Percentiles rank a stretch among this genome's conserved stretches.
phyloP scores from a whole-genome alignment of 2,888 invertebrate genomes.

The Hirtodrosophila histrioides region DNA sequence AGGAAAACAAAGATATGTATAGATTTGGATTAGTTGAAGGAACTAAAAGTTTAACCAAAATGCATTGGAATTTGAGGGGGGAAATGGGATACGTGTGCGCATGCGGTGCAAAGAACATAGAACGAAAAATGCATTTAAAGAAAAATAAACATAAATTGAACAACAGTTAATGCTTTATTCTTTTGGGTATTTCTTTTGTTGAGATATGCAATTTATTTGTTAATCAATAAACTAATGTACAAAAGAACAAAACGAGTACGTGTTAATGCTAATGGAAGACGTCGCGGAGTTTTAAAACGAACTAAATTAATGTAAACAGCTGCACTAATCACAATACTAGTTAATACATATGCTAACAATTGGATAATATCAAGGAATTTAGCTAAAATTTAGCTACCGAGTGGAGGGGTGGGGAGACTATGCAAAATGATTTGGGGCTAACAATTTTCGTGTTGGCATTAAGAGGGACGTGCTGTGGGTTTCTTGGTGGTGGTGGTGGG shows the following conservation, averaged over 20 bases:
- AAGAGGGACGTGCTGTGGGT: conserved; percentile 24
- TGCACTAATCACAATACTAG: conserved; percentile 24
- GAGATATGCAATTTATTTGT: conserved; percentile 36
- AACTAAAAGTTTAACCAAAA: conserved; percentile 33
- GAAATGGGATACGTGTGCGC: conserved; percentile 26
- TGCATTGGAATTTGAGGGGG: conserved; percentile 5
- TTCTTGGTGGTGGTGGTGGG: neutral
- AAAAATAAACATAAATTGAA: conserved; percentile 47
- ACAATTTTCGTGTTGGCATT: conserved; percentile 6
- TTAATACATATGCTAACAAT: conserved; percentile 35
- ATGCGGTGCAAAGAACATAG: conserved; percentile 40
- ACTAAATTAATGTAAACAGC: neutral
- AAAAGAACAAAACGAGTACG: conserved; percentile 31
- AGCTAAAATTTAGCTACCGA: neutral
- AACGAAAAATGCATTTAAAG: conserved; percentile 38
- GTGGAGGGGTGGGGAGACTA: neutral
- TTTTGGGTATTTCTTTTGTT: conserved; percentile 17
- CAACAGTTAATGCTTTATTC: conserved; percentile 26
- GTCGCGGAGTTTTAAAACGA: neutral
- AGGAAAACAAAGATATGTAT: conserved; percentile 20
- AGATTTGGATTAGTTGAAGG: conserved; percentile 49
- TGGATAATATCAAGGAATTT: conserved; percentile 33
- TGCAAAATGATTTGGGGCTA: conserved; percentile 26
- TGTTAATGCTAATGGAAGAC: conserved; percentile 37
- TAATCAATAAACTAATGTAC: conserved; percentile 52